phyloP scores from a whole-genome alignment of 1,140 invertebrate species.

The Drosophila sp. region DNA sequence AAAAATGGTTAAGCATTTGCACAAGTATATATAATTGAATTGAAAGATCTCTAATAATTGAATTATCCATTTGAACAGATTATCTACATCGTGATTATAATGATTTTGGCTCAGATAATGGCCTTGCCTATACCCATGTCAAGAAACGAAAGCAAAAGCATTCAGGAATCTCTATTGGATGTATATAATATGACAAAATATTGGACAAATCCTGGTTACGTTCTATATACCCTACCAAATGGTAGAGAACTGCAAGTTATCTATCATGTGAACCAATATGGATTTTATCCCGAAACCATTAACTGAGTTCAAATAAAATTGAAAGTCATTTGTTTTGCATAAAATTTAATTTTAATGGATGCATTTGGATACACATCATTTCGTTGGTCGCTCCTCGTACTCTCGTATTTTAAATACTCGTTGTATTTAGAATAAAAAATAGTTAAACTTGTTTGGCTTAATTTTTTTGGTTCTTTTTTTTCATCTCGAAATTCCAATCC shows the following conservation, averaged over 20 bases:
- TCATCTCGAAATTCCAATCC: not conserved
- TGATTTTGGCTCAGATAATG: not conserved
- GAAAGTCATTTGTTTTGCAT: not conserved
- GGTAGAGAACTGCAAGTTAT: constrained; percentile 10
- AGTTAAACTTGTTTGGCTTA: not conserved
- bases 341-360: not conserved
- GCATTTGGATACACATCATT: not conserved
- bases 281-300: constrained; percentile 26
- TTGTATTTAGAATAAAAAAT: too few relatives aligned
- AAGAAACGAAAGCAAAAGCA: not conserved
- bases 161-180: not conserved
- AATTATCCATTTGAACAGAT: not conserved
- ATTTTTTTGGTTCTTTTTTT: not conserved
- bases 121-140: not conserved
- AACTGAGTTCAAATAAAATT: not conserved
- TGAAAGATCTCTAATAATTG: not conserved
- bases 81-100: not conserved
- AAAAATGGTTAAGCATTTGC: not conserved
- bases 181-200: not conserved
- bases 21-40: too few relatives aligned
- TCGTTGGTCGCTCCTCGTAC: too few relatives aligned
- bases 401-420: too few relatives aligned
- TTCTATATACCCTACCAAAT: constrained; percentile 8
- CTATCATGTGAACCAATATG: constrained; percentile 16
- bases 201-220: not conserved